Conservation (phyloP, 1,140 invertebrate species). For the Anthonomus grandis region DNA sequence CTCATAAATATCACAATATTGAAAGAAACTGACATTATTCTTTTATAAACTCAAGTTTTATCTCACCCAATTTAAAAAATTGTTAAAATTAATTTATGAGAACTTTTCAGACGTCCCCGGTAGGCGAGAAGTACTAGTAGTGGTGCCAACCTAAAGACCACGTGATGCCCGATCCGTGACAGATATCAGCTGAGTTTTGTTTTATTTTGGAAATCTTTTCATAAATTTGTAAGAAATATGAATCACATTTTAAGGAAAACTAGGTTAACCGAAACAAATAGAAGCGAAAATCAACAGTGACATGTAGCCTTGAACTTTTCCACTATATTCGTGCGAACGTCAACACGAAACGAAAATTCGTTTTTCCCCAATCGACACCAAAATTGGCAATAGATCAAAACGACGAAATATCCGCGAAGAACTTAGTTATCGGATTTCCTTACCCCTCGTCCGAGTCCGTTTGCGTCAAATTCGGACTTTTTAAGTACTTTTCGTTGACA, state of each 20-base stretch:
- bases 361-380: constrained; percentile 3
- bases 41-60: too few relatives aligned
- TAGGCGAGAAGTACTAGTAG: too few relatives aligned
- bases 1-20: too few relatives aligned
- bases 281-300: too few relatives aligned
- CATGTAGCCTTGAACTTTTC: too few relatives aligned
- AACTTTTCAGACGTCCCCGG: too few relatives aligned
- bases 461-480: constrained; percentile 17
- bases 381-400: constrained; percentile 26
- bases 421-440: constrained; percentile 5
- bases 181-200: neutral
- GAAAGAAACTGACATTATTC: too few relatives aligned
- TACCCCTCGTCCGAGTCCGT: constrained; percentile 33
- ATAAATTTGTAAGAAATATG: neutral
- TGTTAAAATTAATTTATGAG: too few relatives aligned
- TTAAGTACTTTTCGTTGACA: constrained; percentile 18
- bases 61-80: too few relatives aligned
- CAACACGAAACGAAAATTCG: neutral
- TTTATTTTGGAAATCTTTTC: neutral
- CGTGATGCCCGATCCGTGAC: too few relatives aligned
- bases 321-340: too few relatives aligned
- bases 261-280: neutral
- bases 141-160: too few relatives aligned
- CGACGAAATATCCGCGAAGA: neutral
- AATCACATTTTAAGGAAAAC: neutral